A percentile compares a stretch with the other conserved stretches of the same genome.
These are phyloP conservation scores for Unio pictorum DNA, from an alignment of 2,888 invertebrate species.

Conservation along the genomic window DNA sequence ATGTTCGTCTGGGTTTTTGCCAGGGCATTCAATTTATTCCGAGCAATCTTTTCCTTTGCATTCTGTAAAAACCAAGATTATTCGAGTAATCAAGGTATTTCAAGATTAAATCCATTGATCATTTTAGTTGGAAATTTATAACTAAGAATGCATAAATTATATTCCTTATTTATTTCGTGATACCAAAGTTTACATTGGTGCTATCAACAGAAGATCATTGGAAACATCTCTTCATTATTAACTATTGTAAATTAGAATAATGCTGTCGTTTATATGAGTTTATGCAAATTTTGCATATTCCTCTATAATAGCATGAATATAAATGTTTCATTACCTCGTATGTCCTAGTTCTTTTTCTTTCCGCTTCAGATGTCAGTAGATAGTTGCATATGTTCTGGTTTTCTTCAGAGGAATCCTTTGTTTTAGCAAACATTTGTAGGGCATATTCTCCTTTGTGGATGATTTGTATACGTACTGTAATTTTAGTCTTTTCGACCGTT, in stretches of 20 bases:
- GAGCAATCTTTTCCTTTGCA: conserved; percentile 29
- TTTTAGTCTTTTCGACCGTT: conserved; percentile 8
- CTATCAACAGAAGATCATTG: no score
- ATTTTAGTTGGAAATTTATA: no score
- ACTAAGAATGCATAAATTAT: no score
- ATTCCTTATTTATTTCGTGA: no score
- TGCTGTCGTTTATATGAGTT: no score
- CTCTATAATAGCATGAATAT: no score
- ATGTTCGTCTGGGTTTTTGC: conserved; percentile 15
- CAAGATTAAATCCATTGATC: no score
- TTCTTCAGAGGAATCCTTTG: conserved; percentile 7
- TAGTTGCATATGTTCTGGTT: conserved; percentile 33
- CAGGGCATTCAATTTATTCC: conserved; percentile 12
- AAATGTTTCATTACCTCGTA: conserved; percentile 11
- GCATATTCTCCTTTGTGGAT: conserved; percentile 26
- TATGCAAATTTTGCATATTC: no score
- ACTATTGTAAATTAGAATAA: no score
- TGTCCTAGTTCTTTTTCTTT: conserved; percentile 7
- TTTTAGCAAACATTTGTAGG: conserved; percentile 20
- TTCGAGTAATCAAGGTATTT: no score
- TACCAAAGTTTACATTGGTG: no score
- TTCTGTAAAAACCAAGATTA: conserved; percentile 23
- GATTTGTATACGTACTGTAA: conserved; percentile 18
- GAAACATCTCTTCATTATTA: no score
- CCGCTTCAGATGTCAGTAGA: conserved; percentile 23